These are phyloP conservation scores for Drosophila merina DNA, from an alignment of 2,888 invertebrate genomes.

Conservation along the genomic window DNA sequence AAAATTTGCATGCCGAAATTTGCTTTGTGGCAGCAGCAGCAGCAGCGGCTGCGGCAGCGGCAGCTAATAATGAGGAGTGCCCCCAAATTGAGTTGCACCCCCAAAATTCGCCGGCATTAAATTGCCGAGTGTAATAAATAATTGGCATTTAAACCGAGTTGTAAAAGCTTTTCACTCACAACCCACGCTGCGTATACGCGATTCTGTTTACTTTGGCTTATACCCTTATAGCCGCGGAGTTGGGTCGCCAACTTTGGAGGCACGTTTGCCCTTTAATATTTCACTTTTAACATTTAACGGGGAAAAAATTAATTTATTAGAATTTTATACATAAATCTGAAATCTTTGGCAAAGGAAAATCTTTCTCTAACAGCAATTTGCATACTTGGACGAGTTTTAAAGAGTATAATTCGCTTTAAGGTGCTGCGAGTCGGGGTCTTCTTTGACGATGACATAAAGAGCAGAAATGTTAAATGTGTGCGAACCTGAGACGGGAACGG, in stretches of 20 bases:
- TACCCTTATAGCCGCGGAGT: slow-evolving; percentile 13
- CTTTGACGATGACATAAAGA: slow-evolving; percentile 42
- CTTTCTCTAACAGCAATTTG: neutral
- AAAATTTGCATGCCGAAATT: slow-evolving; percentile 49
- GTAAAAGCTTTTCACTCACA: slow-evolving; percentile 44
- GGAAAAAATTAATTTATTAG: neutral
- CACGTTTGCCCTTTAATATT: neutral
- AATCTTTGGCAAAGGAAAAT: neutral
- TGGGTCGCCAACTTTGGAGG: neutral
- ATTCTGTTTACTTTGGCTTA: slow-evolving; percentile 9
- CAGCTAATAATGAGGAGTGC: slow-evolving; percentile 67
- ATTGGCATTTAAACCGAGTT: slow-evolving; percentile 68
- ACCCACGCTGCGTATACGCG: slow-evolving; percentile 39
- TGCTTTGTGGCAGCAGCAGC: slow-evolving; percentile 36
- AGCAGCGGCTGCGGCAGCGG: slow-evolving; percentile 40
- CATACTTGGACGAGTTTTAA: neutral
- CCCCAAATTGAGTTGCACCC: slow-evolving; percentile 60
- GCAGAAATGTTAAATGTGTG: slow-evolving; percentile 23
- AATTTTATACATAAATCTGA: neutral
- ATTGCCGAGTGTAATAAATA: slow-evolving; percentile 60
- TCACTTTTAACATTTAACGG: neutral
- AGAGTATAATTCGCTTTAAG: slow-evolving; percentile 10
- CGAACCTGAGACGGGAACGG: neutral
- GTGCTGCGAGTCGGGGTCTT: neutral
- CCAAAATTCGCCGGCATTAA: slow-evolving; percentile 57